phyloP scores from a whole-genome alignment of 2,113 vertebrate genomes.

The Jaculus jaculus region DNA sequence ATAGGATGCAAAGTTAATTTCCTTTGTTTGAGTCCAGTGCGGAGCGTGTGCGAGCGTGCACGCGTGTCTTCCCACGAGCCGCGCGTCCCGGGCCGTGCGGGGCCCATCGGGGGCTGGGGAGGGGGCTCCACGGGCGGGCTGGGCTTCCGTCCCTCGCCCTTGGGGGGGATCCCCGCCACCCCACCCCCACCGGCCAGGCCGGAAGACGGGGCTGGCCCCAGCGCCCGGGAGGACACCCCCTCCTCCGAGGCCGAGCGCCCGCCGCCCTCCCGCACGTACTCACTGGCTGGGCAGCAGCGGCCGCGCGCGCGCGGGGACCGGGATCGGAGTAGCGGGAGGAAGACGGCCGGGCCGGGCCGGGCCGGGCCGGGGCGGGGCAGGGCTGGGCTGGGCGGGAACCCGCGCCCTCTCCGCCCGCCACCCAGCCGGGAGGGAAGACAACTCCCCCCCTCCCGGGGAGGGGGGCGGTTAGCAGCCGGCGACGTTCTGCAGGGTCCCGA shows the following conservation, averaged over 20 bases:
- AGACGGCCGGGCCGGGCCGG: background rate
- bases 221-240: background rate
- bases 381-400: constrained; percentile 19
- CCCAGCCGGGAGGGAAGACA: background rate
- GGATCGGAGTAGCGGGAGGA: constrained; percentile 25
- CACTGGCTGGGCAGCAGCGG: background rate
- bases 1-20: constrained; percentile 50
- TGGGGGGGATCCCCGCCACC: too few species aligned
- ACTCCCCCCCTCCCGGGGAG: background rate
- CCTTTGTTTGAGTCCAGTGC: constrained; percentile 69
- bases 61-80: background rate
- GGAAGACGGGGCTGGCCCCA: constrained; percentile 18
- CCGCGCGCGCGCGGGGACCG: background rate
- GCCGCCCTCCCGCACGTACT: constrained; percentile 6
- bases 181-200: background rate
- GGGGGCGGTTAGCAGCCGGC: background rate
- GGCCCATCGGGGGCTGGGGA: too few species aligned
- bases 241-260: background rate
- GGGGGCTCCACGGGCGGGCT: background rate
- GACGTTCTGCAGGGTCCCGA: background rate
- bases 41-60: background rate
- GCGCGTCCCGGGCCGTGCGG: background rate
- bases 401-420: background rate
- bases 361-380: background rate
- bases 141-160: constrained; percentile 37